Base-by-base conservation (phyloP, 1,140 invertebrate genomes). In the Helicoverpa armigera region DNA sequence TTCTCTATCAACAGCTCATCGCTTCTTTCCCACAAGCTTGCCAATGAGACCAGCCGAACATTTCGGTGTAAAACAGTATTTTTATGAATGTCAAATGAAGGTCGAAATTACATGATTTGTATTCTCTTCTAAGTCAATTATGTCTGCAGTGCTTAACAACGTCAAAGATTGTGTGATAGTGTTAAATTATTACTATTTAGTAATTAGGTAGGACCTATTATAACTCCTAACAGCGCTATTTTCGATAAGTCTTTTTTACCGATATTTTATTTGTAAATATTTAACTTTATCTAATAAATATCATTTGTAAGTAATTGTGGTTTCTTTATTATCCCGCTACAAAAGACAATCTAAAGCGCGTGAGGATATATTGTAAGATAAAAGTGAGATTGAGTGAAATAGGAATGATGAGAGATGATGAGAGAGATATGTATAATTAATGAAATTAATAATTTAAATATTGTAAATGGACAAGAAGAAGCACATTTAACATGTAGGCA, bases 211-310 rank as follows among this genome's bases (percentile, higher is more conserved):
- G 35, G 35, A 43, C 80, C 81, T 83, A 74, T 82, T 70, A 79
- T 72, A 72, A 72, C 48, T 79, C 18, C 79, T 84, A 86, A 85
- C 85, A 80, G 74, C 69, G 73, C 81, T 83, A 83, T 86, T 84
- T 87, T 83, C 73, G 72, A 83, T 84, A 84, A 84, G 80, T 80
- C 51, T 82, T 82, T 86, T 87, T 82, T 81, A 83, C 72, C 14
- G 76, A 81, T 83, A 80, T 65, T 82, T 80, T 43, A 65, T 67
- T 76, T 87, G 82, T 85, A 85, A 83, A 83, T 87, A 85, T 81
- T 84, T 84, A 84, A 84, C 76, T 76, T 82, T 83, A 82, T 84
- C 82, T 85, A 86, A 83, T 83, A 86, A 85, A 84, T 67, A 61
- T 82, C 70, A 79, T 81, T 86, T 80, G 14, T 84, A 86, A 83